Evolutionary conservation across 2,888 invertebrate species (phyloP).

Genomic region (Aphodius sticticus): DNA sequence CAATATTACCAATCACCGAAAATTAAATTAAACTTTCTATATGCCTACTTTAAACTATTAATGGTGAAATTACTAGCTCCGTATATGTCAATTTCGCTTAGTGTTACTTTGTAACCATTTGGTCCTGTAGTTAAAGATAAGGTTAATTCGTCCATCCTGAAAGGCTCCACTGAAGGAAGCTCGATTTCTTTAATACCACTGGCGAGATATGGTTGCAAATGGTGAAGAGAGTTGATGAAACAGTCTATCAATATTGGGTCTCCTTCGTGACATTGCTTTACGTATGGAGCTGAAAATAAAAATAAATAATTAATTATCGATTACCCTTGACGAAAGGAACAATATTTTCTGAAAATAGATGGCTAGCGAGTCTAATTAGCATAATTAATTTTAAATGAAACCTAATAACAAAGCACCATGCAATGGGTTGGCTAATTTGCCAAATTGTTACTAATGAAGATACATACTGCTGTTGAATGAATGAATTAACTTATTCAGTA

Average conservation of each 20-base stretch:
- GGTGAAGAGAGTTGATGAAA: slow-evolving; percentile 65
- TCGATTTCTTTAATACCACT: slow-evolving; percentile 71
- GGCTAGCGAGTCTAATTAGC: background rate
- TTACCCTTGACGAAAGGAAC: background rate
- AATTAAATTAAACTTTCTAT: background rate
- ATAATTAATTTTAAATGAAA: background rate
- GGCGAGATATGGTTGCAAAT: slow-evolving; percentile 67
- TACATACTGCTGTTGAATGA: background rate
- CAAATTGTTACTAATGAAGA: background rate
- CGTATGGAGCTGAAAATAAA: slow-evolving; percentile 66
- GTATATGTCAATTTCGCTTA: slow-evolving; percentile 67
- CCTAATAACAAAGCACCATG: background rate
- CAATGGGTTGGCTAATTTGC: background rate
- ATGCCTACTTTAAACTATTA: slow-evolving; percentile 63
- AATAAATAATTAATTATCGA: background rate
- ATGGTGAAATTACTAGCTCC: slow-evolving; percentile 72
- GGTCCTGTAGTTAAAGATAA: slow-evolving; percentile 65
- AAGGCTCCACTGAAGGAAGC: slow-evolving; percentile 73
- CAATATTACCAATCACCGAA: background rate
- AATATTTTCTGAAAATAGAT: background rate
- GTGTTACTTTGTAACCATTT: slow-evolving; percentile 67
- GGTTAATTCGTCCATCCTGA: slow-evolving; percentile 68
- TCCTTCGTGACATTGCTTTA: slow-evolving; percentile 71
- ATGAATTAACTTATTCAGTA: background rate
- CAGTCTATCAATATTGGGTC: slow-evolving; percentile 69